A percentile compares a stretch with the other conserved stretches of the same genome.
Conservation (phyloP, 2,888 invertebrate genomes). For the Tipula confusa region DNA sequence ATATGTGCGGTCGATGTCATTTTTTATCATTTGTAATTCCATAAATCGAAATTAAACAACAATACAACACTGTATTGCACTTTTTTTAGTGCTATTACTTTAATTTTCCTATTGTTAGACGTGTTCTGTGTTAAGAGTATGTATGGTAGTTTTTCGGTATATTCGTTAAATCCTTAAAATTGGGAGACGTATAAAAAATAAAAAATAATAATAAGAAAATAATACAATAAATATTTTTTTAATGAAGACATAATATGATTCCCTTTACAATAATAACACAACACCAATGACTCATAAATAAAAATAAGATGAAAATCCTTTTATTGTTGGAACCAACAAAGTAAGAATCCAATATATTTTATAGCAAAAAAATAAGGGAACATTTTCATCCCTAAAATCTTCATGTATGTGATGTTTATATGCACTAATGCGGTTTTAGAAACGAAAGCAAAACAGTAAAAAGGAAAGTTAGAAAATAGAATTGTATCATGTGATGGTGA, state of each 20-base stretch:
- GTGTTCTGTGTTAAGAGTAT: neutral
- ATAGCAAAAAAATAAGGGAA: neutral
- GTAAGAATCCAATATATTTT: neutral
- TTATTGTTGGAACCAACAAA: conserved; percentile 25
- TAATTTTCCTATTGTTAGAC: neutral
- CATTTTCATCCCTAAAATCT: neutral
- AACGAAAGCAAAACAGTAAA: neutral
- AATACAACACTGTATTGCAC: neutral
- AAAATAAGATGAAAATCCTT: conserved; percentile 12
- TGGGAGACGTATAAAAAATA: neutral
- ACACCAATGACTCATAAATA: conserved; percentile 20
- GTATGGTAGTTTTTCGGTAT: neutral
- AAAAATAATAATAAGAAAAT: conserved; percentile 1
- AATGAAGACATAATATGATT: conserved; percentile 13
- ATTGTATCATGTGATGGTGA: conserved; percentile 14
- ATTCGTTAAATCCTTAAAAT: neutral
- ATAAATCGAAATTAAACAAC: neutral
- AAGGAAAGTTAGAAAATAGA: neutral
- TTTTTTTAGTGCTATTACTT: neutral
- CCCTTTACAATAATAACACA: neutral
- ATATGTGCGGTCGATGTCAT: neutral
- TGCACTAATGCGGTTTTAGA: conserved; percentile 7
- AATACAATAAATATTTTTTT: conserved; percentile 15
- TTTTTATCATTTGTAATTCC: conserved; percentile 25
- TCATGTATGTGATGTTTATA: neutral